Base-by-base conservation (phyloP, 2,797 vertebrate genomes). In the Buceros bicornis region DNA sequence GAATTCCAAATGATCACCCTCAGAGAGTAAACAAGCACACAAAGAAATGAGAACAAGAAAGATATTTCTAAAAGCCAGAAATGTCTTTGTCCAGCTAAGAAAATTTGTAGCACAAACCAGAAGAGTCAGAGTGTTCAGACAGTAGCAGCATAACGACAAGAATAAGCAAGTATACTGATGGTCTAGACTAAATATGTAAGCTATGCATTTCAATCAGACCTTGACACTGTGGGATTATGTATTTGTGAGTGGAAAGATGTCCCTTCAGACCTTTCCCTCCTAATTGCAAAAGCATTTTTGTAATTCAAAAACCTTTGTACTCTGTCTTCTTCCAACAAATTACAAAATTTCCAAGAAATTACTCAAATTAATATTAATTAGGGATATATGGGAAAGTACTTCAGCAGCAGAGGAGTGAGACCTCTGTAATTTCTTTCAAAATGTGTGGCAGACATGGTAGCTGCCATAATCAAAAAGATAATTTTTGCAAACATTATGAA, bases 21-120 rank as follows among this genome's bases (percentile, higher is more conserved):
- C 71, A 57, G 64, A 89, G 28, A 43, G 66, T 40, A 82, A 89
- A 83, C 6, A 84, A 89, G 62, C 20, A 50, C 48, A 40, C 8
- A 48, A 84, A 89, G 78, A 89, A 93, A 87, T 67, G 19, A 78
- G 85, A 93, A 70, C 11, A 85, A 76, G 90, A 97, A 95, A 93
- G 87, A 74, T 19, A 35, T 97, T 97, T 98, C 92, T 97, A 95
- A 98, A 97, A 96, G 93, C 91, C 95, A 97, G 76, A 97, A 93
- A 90, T 90, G 89, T 87, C 89, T 91, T 79, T 93, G 74, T 96
- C 92, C 90, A 96, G 92, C 74, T 97, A 97, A 95, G 94, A 96
- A 97, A 95, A 98, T 96, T 66, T 96, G 91, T 93, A 96, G 94
- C 94, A 94, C 86, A 97, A 96, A 86, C 56, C 80, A 69, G 93